Evolutionary conservation across 35 echinoderm and acorn worm genomes (phyloP).

Genomic region (Patiria miniata): DNA sequence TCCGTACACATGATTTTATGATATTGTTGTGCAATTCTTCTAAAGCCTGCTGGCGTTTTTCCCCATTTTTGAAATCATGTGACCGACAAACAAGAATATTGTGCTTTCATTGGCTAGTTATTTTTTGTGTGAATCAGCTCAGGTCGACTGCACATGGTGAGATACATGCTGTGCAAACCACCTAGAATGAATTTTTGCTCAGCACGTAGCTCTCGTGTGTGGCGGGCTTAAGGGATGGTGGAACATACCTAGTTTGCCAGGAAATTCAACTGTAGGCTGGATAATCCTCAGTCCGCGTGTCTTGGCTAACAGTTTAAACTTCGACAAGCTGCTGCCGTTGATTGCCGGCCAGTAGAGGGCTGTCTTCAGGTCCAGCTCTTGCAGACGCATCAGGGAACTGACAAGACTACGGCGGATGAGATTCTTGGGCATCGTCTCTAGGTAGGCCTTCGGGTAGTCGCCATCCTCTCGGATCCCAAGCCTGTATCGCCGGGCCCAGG

Average conservation of each 20-base stretch:
- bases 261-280: background rate
- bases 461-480: conserved; percentile 45
- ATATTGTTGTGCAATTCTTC: too few relatives aligned
- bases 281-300: conserved; percentile 7
- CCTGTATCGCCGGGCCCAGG: conserved; percentile 20
- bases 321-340: background rate
- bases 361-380: conserved; percentile 24
- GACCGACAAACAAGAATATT: too few relatives aligned
- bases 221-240: too few relatives aligned
- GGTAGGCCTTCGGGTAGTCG: background rate
- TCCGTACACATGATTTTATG: too few relatives aligned
- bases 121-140: too few relatives aligned
- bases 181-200: too few relatives aligned
- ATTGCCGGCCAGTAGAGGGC: conserved; percentile 32
- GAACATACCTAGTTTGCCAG: background rate
- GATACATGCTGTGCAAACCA: too few relatives aligned
- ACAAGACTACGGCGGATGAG: conserved; percentile 9
- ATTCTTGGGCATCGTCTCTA: conserved; percentile 17
- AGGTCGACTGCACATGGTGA: too few relatives aligned
- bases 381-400: conserved; percentile 41
- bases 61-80: too few relatives aligned
- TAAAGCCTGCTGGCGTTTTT: too few relatives aligned
- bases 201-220: too few relatives aligned
- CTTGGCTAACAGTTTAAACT: background rate
- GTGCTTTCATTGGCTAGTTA: too few relatives aligned